phyloP scores from a whole-genome alignment of 2,888 invertebrate genomes.

The Vannuccia rotundouncinata region DNA sequence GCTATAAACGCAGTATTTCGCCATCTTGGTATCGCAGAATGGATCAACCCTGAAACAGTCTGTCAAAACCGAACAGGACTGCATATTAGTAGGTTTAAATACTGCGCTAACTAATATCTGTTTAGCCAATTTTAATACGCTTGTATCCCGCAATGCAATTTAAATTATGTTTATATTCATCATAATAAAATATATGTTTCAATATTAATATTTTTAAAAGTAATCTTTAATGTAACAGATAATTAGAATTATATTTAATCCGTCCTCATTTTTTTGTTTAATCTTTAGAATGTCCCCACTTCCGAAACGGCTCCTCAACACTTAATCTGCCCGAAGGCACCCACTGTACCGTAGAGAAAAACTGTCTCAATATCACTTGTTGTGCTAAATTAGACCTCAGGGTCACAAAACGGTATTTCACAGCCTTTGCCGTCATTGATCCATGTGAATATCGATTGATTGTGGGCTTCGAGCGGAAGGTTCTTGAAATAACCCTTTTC shows the following conservation, averaged over 20 bases:
- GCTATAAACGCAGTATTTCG: conserved; percentile 19
- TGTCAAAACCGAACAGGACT: conserved; percentile 25
- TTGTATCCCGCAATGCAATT: no score
- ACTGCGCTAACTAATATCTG: no score
- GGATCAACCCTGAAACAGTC: neutral
- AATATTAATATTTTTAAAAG: no score
- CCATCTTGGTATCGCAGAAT: conserved; percentile 18
- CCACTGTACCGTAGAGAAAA: neutral
- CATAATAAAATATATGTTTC: no score
- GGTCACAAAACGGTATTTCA: neutral
- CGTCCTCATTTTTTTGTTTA: no score
- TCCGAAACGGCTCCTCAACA: conserved; percentile 6
- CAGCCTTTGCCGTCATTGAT: conserved; percentile 5
- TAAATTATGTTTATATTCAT: no score
- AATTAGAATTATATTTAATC: no score
- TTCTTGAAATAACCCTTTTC: conserved; percentile 41
- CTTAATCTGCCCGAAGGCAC: conserved; percentile 2
- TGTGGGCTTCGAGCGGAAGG: conserved; percentile 42
- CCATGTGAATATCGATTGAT: conserved; percentile 40
- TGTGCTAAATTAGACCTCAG: conserved; percentile 24
- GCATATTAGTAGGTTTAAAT: neutral
- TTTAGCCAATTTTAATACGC: no score
- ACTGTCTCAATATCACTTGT: conserved; percentile 18
- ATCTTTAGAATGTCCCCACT: conserved; percentile 28
- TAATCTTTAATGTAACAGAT: no score